These are phyloP conservation scores for Saccopteryx leptura DNA, from an alignment of 2,113 vertebrate genomes.

Conservation along the genomic window DNA sequence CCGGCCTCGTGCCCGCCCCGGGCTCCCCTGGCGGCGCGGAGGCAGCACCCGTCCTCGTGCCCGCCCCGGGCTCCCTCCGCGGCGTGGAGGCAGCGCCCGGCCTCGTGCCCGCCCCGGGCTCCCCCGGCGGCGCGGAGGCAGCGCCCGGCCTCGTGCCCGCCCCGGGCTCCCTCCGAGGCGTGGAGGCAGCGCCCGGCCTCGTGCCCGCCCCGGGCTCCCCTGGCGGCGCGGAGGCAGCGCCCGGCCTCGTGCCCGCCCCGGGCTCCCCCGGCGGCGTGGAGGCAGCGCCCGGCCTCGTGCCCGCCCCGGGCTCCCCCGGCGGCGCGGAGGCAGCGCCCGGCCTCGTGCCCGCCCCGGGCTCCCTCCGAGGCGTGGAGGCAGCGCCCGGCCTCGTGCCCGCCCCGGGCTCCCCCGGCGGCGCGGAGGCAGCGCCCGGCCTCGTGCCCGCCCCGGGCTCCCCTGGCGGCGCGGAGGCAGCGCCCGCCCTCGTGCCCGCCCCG, in stretches of 20 bases:
- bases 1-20: conserved; percentile 74
- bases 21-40: neutral
- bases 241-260: conserved; percentile 74
- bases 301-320: conserved; percentile 65
- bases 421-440: neutral
- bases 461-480: neutral
- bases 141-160: conserved; percentile 60
- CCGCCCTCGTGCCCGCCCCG: conserved; percentile 74
- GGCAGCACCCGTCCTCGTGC: neutral
- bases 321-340: neutral
- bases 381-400: conserved; percentile 60
- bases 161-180: conserved; percentile 42
- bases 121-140: neutral
- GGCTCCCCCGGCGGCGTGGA: neutral
- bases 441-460: conserved; percentile 75
- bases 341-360: conserved; percentile 76
- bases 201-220: conserved; percentile 74
- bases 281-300: neutral
- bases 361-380: neutral
- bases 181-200: neutral
- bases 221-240: neutral
- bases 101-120: conserved; percentile 76
- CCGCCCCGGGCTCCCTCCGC: conserved; percentile 67
- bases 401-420: conserved; percentile 42
- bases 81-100: neutral